Evolutionary conservation across 2,113 vertebrate genomes (phyloP).

Genomic region (Pampusana beccarii): DNA sequence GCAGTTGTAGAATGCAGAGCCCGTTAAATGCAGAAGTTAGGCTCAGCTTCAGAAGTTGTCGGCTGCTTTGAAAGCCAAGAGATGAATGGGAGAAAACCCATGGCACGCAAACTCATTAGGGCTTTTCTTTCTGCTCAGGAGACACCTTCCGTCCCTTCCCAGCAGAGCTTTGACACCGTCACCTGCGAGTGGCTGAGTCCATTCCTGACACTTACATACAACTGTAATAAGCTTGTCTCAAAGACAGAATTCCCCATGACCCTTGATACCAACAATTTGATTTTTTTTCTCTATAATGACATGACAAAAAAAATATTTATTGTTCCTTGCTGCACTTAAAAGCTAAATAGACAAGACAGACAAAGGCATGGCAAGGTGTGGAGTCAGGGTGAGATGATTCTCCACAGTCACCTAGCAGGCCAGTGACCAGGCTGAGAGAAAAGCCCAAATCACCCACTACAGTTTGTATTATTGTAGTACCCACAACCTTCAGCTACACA

Average conservation of each 20-base stretch:
- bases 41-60: not conserved
- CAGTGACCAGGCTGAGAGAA: not conserved
- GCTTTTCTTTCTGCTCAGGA: not conserved
- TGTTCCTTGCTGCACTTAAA: not conserved
- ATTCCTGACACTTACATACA: not conserved
- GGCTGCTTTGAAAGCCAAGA: not conserved
- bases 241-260: not conserved
- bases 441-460: not conserved
- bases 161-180: not conserved
- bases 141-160: not conserved
- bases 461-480: not conserved
- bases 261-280: not conserved
- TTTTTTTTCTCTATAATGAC: not conserved
- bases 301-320: not conserved
- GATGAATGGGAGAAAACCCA: not conserved
- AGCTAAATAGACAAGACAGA: not conserved
- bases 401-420: not conserved
- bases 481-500: not conserved
- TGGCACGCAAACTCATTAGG: not conserved
- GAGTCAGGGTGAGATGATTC: not conserved
- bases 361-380: not conserved
- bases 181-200: not conserved
- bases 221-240: not conserved
- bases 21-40: not conserved
- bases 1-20: not conserved